These are phyloP conservation scores for Litoditis marina DNA, from an alignment of 2,888 invertebrate species.

Conservation along the genomic window DNA sequence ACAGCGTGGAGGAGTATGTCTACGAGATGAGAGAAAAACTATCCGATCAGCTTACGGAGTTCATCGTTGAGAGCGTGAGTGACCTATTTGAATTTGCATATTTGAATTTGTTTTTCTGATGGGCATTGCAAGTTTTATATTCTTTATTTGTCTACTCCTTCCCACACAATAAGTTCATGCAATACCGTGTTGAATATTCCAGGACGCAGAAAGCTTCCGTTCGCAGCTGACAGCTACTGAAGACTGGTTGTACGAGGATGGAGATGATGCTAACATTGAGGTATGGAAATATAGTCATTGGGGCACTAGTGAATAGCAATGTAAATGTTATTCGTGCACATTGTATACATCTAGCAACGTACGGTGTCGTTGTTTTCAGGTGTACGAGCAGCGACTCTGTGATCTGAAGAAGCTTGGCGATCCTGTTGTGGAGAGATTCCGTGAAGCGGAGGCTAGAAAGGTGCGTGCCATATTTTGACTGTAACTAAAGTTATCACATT, in stretches of 20 bases:
- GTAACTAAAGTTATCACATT: too few relatives aligned
- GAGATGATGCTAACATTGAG: constrained; percentile 83
- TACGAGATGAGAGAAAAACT: constrained; percentile 91
- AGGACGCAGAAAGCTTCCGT: constrained; percentile 61
- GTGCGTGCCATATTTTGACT: constrained; percentile 11
- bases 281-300: not conserved
- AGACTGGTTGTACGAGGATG: constrained; percentile 94
- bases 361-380: too few relatives aligned
- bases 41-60: constrained; percentile 74
- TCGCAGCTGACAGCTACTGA: constrained; percentile 78
- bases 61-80: constrained; percentile 70
- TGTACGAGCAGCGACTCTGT: constrained; percentile 68
- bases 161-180: too few relatives aligned
- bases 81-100: not conserved
- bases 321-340: too few relatives aligned
- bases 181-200: too few relatives aligned
- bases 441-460: constrained; percentile 79
- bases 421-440: constrained; percentile 79
- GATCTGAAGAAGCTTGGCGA: constrained; percentile 75
- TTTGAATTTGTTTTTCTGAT: constrained; percentile 18
- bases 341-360: too few relatives aligned
- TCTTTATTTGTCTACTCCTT: too few relatives aligned
- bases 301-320: too few relatives aligned
- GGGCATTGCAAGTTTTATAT: too few relatives aligned
- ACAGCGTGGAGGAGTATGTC: constrained; percentile 94